Conservation (phyloP, 2,797 vertebrate genomes). For the Bradypus variegatus region DNA sequence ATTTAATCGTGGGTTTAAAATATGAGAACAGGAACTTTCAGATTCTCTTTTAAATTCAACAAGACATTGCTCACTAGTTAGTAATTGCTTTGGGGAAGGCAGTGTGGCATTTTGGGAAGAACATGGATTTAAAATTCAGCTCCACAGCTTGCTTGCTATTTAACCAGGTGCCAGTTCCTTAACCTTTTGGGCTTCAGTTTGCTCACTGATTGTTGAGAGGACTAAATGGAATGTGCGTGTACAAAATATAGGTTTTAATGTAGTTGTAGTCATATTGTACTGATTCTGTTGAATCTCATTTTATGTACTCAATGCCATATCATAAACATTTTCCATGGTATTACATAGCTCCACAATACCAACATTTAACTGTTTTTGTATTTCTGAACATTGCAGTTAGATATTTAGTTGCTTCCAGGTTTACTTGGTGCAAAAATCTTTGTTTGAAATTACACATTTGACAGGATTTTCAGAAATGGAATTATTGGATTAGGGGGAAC, state of each 20-base stretch:
- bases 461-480: not conserved
- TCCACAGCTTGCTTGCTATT: not conserved
- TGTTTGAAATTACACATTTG: not conserved
- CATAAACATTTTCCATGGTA: not conserved
- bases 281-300: not conserved
- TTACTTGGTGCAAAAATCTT: not conserved
- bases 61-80: not conserved
- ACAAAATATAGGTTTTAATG: not conserved
- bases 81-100: not conserved
- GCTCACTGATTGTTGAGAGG: not conserved
- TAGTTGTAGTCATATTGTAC: not conserved
- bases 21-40: not conserved
- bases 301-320: not conserved
- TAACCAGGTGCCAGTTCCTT: not conserved
- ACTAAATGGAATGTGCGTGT: not conserved
- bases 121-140: not conserved
- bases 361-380: not conserved
- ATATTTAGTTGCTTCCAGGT: not conserved
- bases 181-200: not conserved
- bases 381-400: not conserved
- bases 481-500: not conserved
- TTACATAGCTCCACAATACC: not conserved
- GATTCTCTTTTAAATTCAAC: not conserved
- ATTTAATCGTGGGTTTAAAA: not conserved
- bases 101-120: not conserved